Evolutionary conservation across 2,888 invertebrate genomes (phyloP), one percentile per base, ranked within the genome.

Genomic region (Nemoura dubitans): DNA sequence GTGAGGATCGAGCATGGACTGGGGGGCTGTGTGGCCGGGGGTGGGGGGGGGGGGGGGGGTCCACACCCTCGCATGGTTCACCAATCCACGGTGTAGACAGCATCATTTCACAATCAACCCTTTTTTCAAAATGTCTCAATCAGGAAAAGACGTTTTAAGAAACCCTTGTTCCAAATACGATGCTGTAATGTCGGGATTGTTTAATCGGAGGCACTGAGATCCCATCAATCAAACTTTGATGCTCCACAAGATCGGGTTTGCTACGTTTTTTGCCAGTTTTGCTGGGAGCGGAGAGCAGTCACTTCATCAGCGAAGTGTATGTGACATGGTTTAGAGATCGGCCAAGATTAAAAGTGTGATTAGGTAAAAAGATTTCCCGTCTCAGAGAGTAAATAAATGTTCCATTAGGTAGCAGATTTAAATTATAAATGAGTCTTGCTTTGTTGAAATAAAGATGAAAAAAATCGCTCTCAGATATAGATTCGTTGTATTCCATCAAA

Each of bases 401-500:
- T 59, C 59, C 59, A 59, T 59, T 59, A 21, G 59, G 59, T 59
- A 59, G 21, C 59, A 59, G 59, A 59, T 59, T 59, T 81, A 28
- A 28, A 81, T 27, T 14, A 84, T 84, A 84, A 84, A 84, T 76
- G 84, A 76, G 84, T 28, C 59, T 43, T 84, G 59, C 84, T 84
- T 84, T 29, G 16, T 26, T 30, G 84, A 84, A 84, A 84, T 59
- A 84, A 84, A 84, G 43, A 76, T 43, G 43, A 26, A 84, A 84
- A 84, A 84, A 84, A 84, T 84, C 30, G 43, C 84, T 83, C 84
- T 84, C 78, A 21, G 76, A 86, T 87, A 87, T 86, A 84, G 86
- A 87, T 86, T 86, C 82, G 80, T 76, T 80, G 77, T 81, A 78
- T 86, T 87, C 83, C 76, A 85, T 87, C 87, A 87, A 87, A 59